These are phyloP conservation scores for Acanthornis magna DNA, from an alignment of 2,797 vertebrate species.

Conservation along the genomic window DNA sequence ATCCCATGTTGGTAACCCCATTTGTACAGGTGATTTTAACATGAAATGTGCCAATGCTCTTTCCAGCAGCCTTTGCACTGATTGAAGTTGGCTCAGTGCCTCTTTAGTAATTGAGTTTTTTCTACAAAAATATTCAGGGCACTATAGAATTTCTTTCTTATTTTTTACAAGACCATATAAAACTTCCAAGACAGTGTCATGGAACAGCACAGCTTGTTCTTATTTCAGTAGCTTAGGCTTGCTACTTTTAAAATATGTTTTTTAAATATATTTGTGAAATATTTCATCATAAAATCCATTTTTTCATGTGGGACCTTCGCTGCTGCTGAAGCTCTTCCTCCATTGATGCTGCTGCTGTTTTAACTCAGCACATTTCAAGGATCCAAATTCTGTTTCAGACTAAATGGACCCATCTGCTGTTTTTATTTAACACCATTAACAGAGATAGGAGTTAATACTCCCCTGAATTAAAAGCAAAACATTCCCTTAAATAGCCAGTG, in stretches of 20 bases:
- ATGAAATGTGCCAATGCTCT: background rate
- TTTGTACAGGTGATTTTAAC: background rate
- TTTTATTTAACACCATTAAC: background rate
- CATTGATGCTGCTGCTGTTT: background rate
- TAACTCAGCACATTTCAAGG: background rate
- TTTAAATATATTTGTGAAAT: background rate
- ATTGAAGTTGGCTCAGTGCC: background rate
- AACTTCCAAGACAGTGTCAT: background rate
- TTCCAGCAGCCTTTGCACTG: background rate
- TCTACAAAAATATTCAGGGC: background rate
- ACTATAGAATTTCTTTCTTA: slow-evolving; percentile 1
- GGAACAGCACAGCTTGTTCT: background rate
- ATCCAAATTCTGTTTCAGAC: slow-evolving; percentile 1
- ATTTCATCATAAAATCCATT: background rate
- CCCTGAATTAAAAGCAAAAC: background rate
- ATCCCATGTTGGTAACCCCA: background rate
- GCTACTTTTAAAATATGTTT: background rate
- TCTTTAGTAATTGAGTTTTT: background rate
- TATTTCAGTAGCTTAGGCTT: background rate
- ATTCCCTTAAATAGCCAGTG: background rate
- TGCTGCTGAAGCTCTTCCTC: background rate
- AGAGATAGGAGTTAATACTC: background rate
- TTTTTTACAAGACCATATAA: slow-evolving; percentile 4
- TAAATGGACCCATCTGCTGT: background rate
- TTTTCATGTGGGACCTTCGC: background rate